phyloP scores from a whole-genome alignment of 2,888 invertebrate genomes.

The Cantharis lateralis region DNA sequence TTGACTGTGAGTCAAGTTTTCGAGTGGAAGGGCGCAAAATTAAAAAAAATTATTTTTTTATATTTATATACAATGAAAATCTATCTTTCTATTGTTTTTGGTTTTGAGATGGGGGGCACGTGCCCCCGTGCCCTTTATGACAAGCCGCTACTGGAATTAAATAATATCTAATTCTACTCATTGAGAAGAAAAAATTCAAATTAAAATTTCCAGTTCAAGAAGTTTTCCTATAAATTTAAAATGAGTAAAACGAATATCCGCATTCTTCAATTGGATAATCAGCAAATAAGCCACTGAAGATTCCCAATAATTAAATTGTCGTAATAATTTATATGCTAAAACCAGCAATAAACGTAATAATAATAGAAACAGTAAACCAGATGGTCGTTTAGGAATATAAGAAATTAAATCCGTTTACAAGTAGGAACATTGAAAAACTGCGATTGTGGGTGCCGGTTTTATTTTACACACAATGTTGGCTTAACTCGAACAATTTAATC shows the following conservation, averaged over 20 bases:
- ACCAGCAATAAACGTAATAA: neutral
- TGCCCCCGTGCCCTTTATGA: too few species aligned
- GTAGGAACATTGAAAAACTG: neutral
- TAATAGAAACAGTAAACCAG: neutral
- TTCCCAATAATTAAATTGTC: neutral
- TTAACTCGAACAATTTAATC: neutral
- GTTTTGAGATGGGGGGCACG: too few species aligned
- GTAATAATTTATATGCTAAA: too few species aligned
- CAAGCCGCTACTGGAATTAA: too few species aligned
- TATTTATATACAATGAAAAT: too few species aligned
- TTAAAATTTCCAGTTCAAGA: neutral
- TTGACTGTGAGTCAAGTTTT: too few species aligned
- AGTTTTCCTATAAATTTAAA: neutral
- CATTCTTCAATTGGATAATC: neutral
- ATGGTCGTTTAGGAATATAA: neutral
- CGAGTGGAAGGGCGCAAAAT: too few species aligned
- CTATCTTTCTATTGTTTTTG: too few species aligned
- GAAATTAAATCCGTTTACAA: neutral
- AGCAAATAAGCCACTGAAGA: neutral
- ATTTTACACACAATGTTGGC: neutral
- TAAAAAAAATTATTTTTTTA: too few species aligned
- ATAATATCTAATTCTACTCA: too few species aligned
- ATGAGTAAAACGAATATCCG: neutral
- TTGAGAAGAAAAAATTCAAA: too few species aligned
- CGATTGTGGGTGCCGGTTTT: neutral